phyloP scores from a whole-genome alignment of 2,113 vertebrate species.

The Monopterus albus region DNA sequence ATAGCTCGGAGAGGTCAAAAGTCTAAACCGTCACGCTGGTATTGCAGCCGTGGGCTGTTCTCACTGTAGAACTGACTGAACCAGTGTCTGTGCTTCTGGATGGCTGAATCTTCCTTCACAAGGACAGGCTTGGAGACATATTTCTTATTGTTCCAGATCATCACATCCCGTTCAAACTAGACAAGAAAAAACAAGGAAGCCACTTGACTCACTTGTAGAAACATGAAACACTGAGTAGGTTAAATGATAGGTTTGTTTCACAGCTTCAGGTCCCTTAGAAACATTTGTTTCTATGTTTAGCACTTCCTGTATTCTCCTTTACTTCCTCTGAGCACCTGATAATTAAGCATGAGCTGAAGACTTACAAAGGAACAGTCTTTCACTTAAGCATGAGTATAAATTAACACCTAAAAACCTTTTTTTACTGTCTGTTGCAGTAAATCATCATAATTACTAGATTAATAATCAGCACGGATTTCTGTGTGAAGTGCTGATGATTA shows the following conservation, averaged over 20 bases:
- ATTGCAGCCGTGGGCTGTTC: conserved; percentile 76
- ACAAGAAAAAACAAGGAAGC: background rate
- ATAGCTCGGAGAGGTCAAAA: conserved; percentile 76
- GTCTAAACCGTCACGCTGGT: conserved; percentile 74
- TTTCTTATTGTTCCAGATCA: conserved; percentile 91
- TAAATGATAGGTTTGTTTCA: too few relatives aligned
- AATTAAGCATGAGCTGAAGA: background rate
- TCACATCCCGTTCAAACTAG: conserved; percentile 87
- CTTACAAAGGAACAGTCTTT: background rate
- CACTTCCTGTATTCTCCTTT: background rate
- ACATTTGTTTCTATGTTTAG: background rate
- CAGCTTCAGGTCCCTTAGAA: too few relatives aligned
- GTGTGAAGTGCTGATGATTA: conserved; percentile 25
- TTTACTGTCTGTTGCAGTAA: background rate
- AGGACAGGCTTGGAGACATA: conserved; percentile 84
- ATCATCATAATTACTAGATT: conserved; percentile 4
- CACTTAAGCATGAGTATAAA: background rate
- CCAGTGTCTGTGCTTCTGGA: conserved; percentile 87
- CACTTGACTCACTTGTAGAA: background rate
- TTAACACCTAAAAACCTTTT: background rate
- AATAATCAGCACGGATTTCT: conserved; percentile 32
- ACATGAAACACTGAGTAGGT: background rate
- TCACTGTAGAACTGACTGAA: conserved; percentile 87
- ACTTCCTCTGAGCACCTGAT: background rate
- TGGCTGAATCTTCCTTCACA: conserved; percentile 84